Base-by-base conservation (phyloP, 2,888 invertebrate genomes). In the Kuschelorhynchus macadamiae region DNA sequence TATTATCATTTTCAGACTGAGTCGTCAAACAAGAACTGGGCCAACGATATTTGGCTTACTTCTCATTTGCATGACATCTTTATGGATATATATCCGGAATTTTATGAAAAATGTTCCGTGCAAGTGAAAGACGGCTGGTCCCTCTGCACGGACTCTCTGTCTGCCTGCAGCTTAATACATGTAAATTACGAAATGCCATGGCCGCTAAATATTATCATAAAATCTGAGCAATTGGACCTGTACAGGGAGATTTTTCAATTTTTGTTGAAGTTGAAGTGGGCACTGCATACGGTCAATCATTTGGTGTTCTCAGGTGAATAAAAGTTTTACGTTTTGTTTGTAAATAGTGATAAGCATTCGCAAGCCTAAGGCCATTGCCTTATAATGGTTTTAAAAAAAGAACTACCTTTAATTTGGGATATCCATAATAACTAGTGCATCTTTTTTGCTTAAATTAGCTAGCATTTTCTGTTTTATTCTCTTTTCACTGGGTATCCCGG, bases 201-300 rank as follows among this genome's bases (percentile, higher is more conserved):
- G 82, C 84, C 84, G 0, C 70, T 82, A 36, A 82, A 78, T 68
- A 77, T 83, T n/a, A 78, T 84, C 7, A 80, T 84, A 21, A 74
- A 71, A 2, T 62, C 72, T 1, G 70, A 75, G n/a, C 81, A 83
- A 36, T 74, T 82, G 55, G 67, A 67, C 8, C 72, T 78, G 68
- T 84, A 83, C 56, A 74, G 77, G 50, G 77, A 80, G 8, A 62
- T 82, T n/a, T 84, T 83, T 68, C 75, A 77, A 42, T 80, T 83
- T 62, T 75, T 83, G 7, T 67, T 84, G 71, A 80, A 79, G 59
- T 69, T 83, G 1, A 83, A 84, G 71, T 83, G 84, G 83, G 82
- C 80, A 1, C 57, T 83, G 16, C 79, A 81, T 53, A 81, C 81
- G 1, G 70, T 83, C 20, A 82, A 81, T 71, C 78, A 78, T 61